Evolutionary conservation across 2,888 invertebrate genomes (phyloP).

Genomic region (Odontomyia ornata): DNA sequence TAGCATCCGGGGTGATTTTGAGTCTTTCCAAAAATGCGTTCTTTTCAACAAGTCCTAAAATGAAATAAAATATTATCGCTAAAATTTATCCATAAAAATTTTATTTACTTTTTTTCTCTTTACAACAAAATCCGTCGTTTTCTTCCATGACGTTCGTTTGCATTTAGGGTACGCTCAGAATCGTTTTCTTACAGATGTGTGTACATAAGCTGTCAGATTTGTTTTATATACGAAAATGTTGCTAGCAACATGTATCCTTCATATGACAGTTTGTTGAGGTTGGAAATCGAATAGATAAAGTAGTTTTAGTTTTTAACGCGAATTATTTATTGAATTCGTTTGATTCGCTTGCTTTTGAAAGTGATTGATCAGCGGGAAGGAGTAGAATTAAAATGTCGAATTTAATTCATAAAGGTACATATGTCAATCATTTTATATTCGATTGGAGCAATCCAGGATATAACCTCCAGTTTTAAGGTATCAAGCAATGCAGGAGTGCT

Average conservation of each 20-base stretch:
- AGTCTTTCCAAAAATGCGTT: neutral
- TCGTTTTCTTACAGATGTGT: neutral
- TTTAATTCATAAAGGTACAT: constrained; percentile 44
- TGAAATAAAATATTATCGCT: no score
- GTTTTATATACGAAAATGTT: neutral
- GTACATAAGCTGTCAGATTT: neutral
- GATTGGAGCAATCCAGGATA: constrained; percentile 12
- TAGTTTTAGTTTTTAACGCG: neutral
- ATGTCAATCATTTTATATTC: neutral
- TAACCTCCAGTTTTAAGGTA: constrained; percentile 38
- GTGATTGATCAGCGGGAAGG: no score
- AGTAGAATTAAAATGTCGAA: constrained; percentile 29
- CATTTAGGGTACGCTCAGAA: constrained; percentile 21
- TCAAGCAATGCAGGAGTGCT: no score
- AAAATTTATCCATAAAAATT: no score
- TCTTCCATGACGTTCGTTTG: neutral
- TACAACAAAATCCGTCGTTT: constrained; percentile 39
- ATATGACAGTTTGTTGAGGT: neutral
- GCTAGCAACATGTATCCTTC: constrained; percentile 9
- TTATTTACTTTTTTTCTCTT: constrained; percentile 39
- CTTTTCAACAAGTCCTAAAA: constrained; percentile 30
- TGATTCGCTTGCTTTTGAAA: no score
- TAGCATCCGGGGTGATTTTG: neutral
- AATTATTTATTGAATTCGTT: neutral
- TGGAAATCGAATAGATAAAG: neutral